Conservation (phyloP, 2,113 vertebrate genomes). For the Tichodroma muraria region DNA sequence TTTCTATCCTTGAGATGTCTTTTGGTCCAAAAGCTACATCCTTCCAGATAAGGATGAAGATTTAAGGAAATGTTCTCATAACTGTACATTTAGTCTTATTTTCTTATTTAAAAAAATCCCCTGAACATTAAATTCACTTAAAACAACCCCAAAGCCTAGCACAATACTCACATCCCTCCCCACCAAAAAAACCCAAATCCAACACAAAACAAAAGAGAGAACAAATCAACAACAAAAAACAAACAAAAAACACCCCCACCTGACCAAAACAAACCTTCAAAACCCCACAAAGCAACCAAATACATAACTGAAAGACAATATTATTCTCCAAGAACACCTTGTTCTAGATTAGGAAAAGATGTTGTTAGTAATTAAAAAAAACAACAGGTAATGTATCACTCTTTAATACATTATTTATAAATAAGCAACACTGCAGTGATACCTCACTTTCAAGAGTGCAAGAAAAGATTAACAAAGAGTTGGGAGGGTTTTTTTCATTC, state of each 20-base stretch:
- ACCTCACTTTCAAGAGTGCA: neutral
- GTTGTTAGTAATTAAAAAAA: neutral
- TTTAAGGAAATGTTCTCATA: neutral
- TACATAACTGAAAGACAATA: neutral
- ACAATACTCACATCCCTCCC: rapidly evolving
- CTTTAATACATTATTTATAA: neutral
- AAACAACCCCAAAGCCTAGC: neutral
- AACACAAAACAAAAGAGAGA: neutral
- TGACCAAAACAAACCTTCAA: neutral
- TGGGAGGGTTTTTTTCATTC: neutral
- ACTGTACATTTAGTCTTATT: neutral
- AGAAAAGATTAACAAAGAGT: neutral
- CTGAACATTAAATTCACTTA: neutral
- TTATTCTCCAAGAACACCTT: neutral
- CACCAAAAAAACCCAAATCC: rapidly evolving
- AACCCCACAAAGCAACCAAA: neutral
- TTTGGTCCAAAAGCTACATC: neutral
- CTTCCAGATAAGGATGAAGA: neutral
- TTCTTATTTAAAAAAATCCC: neutral
- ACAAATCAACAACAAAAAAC: rapidly evolving
- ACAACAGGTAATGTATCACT: neutral
- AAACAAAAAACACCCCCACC: no score
- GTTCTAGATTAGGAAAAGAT: neutral
- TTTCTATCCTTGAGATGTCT: neutral
- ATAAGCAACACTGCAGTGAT: neutral